These are phyloP conservation scores for Camelus dromedarius DNA, from an alignment of 2,113 vertebrate genomes.

Conservation along the genomic window DNA sequence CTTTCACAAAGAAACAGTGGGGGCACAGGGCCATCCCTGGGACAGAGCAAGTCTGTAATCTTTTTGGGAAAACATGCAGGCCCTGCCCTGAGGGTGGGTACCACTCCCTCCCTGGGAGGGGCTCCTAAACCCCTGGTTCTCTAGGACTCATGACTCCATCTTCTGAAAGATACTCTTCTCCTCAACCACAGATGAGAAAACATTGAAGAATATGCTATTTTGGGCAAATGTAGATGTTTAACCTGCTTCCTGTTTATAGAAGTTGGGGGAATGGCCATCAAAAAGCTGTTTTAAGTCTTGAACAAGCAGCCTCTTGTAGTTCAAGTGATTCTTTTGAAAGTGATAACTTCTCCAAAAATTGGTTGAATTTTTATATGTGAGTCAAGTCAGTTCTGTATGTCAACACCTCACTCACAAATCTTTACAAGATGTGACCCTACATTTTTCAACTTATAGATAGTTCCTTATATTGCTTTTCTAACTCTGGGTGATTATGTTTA, in stretches of 20 bases:
- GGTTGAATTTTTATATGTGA: background rate
- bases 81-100: rapidly evolving
- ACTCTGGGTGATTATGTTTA: background rate
- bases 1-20: background rate
- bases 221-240: background rate
- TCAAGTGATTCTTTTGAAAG: background rate
- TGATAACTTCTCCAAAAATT: background rate
- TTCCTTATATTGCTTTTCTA: background rate
- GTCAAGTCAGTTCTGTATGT: background rate
- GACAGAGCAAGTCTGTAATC: background rate
- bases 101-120: background rate
- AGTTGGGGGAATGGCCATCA: background rate
- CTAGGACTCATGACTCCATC: background rate
- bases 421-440: background rate
- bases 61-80: background rate
- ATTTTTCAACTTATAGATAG: background rate
- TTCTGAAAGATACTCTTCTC: background rate
- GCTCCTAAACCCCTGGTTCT: background rate
- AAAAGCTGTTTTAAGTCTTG: background rate
- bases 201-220: background rate
- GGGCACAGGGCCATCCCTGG: background rate
- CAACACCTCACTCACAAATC: background rate
- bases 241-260: background rate
- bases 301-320: background rate
- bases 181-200: background rate